Evolutionary conservation across 2,797 vertebrate genomes (phyloP).

Genomic region (Mus spretus): DNA sequence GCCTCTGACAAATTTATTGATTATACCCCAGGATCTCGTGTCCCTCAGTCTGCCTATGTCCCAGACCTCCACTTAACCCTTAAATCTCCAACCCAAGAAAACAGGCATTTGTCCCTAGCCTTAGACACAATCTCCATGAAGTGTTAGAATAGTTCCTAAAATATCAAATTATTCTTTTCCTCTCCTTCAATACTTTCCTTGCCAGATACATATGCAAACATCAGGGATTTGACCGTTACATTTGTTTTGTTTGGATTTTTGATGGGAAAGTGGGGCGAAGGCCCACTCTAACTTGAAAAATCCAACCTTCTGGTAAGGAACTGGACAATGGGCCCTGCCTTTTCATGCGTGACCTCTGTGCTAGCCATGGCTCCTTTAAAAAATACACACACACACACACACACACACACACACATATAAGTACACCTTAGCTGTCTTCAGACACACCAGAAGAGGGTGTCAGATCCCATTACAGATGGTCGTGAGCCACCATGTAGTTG

Average conservation of each 20-base stretch:
- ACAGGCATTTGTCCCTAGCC: background rate
- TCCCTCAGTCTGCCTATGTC: background rate
- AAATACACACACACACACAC: no score
- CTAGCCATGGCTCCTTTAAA: background rate
- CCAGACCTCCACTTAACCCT: background rate
- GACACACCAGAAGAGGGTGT: no score
- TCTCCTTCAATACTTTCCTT: background rate
- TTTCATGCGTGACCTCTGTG: background rate
- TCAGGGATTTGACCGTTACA: background rate
- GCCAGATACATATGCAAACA: background rate
- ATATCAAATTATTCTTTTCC: slow-evolving; percentile 9
- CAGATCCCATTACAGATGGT: no score
- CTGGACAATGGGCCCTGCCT: background rate
- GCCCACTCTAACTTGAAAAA: background rate
- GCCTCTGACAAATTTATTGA: background rate
- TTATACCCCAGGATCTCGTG: background rate
- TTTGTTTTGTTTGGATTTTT: background rate
- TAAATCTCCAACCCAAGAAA: slow-evolving; percentile 28
- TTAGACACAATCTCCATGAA: background rate
- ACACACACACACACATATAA: no score
- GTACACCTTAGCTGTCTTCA: no score
- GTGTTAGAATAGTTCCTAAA: background rate
- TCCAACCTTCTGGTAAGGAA: background rate
- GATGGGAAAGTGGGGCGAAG: accelerated
- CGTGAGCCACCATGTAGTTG: no score